Base-by-base conservation (phyloP, 2,113 vertebrate species). In the Bagarius yarrelli region DNA sequence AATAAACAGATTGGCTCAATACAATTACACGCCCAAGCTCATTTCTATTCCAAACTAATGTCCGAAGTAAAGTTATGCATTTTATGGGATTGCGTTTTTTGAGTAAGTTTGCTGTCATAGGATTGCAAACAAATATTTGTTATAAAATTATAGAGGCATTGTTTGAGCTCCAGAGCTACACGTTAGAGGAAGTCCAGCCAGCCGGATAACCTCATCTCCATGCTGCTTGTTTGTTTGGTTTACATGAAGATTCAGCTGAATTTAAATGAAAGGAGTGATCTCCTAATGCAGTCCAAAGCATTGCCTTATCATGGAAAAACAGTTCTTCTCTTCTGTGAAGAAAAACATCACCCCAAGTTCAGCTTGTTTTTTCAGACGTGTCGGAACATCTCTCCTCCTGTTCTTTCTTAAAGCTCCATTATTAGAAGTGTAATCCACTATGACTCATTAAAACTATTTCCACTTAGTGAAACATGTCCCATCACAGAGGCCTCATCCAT, bases 391-490 rank as follows among this genome's bases (percentile, higher is more conserved):
- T 83, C 80, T 75, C 80, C n/a, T 83, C 36, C 40, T 71, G 78
- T 76, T 64, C 79, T 56, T 67, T 66, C 85, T 79, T 76, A 53
- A 67, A 56, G 84, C 83, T 85, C 86, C 44, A 81, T 89, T 89
- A 90, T 88, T 88, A 83, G 83, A 77, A 86, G 81, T 81, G 81
- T 89, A 91, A 92, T 91, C 83, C 88, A 86, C 85, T 84, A 83
- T 83, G 88, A 91, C 89, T 89, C 89, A 90, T 90, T 89, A 90
- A 90, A 89, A 87, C 88, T 88, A 90, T 91, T 91, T 90, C 90
- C 83, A 83, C 90, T 88, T 89, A 91, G 87, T 90, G 89, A 92
- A 91, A 92, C 89, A 89, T 89, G 90, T 91, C 89, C 85, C 85
- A 86, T 91, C 90, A 92, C 88, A 80, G 86, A 80, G 59, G 84